Percentiles rank a stretch among this genome's conserved stretches.
phyloP scores from a whole-genome alignment of 2,888 invertebrate species.

The Julus scanicus region DNA sequence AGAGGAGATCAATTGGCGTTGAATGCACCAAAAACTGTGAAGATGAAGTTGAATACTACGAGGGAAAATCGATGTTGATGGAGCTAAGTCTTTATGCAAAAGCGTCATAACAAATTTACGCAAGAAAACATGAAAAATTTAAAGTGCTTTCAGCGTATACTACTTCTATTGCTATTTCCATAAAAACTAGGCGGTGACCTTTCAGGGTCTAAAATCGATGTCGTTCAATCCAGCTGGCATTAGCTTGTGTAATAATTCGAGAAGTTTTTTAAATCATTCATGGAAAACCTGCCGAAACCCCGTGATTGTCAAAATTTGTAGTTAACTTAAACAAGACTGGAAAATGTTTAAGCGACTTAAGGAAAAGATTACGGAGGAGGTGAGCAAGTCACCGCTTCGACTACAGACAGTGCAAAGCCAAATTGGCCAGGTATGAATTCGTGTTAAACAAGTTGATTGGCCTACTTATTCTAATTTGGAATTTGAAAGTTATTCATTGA shows the following conservation, averaged over 20 bases:
- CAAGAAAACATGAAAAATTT: background rate
- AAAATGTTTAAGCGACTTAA: conserved; percentile 51
- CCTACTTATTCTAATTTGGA: conserved; percentile 31
- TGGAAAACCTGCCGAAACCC: background rate
- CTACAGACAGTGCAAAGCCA: conserved; percentile 4
- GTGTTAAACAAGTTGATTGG: background rate
- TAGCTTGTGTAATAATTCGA: background rate
- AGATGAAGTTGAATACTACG: no score
- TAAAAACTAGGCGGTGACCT: background rate
- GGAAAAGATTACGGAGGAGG: conserved; percentile 51
- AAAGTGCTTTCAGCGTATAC: background rate
- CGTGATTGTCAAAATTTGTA: conserved; percentile 3
- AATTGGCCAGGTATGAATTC: conserved; percentile 2
- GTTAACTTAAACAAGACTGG: background rate
- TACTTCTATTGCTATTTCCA: background rate
- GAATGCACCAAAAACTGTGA: no score
- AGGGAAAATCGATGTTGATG: no score
- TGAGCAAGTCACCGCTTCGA: conserved; percentile 46
- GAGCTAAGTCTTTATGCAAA: background rate
- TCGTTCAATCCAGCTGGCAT: conserved; percentile 49
- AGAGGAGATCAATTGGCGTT: no score
- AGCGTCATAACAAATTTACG: background rate
- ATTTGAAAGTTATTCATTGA: background rate
- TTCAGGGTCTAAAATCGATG: background rate
- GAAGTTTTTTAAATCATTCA: conserved; percentile 22